Evolutionary conservation across 2,113 vertebrate genomes (phyloP).

Genomic region (Pelecanoides urinatrix): DNA sequence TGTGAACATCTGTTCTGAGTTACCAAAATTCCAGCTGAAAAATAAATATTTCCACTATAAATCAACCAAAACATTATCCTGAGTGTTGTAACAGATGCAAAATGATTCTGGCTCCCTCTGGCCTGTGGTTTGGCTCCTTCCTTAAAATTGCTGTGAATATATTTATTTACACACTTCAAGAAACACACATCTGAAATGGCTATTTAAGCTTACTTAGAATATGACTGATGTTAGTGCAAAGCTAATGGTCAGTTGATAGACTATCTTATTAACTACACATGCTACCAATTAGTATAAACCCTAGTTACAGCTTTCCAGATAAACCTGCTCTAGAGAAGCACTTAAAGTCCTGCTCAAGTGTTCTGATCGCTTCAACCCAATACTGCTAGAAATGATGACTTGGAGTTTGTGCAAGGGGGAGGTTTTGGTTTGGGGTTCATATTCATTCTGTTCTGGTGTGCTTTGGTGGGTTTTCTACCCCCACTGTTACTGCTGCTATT

Average conservation of each 20-base stretch:
- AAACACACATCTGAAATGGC: constrained; percentile 14
- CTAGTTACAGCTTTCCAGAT: constrained; percentile 57
- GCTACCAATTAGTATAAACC: constrained; percentile 50
- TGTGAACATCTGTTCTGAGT: constrained; percentile 63
- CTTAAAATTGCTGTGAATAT: constrained; percentile 38
- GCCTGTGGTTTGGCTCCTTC: constrained; percentile 20
- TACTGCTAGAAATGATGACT: background rate
- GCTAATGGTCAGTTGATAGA: constrained; percentile 16
- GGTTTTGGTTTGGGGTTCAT: background rate
- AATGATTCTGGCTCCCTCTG: constrained; percentile 16
- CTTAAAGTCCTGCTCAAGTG: background rate
- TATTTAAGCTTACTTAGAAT: background rate
- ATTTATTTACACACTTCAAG: constrained; percentile 65
- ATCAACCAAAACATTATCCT: constrained; percentile 21
- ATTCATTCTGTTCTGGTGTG: background rate
- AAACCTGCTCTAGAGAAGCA: constrained; percentile 38
- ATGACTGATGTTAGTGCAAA: background rate
- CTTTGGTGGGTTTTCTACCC: background rate
- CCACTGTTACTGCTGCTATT: background rate
- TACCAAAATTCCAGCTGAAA: constrained; percentile 60
- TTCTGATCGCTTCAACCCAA: background rate
- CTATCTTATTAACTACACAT: constrained; percentile 24
- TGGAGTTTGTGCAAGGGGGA: background rate
- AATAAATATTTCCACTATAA: constrained; percentile 63
- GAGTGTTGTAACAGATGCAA: constrained; percentile 39